These are phyloP conservation scores for Acrocephalus kingi DNA, from an alignment of 2,113 vertebrate genomes.

Conservation along the genomic window DNA sequence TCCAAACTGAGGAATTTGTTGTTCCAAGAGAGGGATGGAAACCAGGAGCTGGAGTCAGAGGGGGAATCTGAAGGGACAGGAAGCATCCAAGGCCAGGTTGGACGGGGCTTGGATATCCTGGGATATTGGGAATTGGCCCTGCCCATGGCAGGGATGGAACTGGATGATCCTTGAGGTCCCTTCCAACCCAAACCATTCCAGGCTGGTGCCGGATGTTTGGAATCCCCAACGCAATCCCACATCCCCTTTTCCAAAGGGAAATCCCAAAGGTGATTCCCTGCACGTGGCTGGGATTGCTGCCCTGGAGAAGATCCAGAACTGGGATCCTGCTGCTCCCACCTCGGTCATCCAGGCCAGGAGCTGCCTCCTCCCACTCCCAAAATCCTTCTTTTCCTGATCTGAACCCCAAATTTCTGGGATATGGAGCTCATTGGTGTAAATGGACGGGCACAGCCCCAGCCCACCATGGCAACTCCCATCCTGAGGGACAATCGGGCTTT, in stretches of 20 bases:
- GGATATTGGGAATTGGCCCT: background rate
- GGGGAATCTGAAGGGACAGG: background rate
- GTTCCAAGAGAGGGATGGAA: background rate
- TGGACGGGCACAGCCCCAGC: background rate
- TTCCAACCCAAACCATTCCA: background rate
- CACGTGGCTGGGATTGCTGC: background rate
- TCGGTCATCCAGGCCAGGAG: background rate
- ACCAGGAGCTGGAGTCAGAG: background rate
- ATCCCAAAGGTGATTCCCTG: background rate
- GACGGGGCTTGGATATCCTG: background rate
- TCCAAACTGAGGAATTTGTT: background rate
- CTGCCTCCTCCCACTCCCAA: background rate
- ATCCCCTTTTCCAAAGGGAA: fast-evolving
- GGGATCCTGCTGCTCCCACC: background rate
- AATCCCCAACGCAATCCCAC: fast-evolving
- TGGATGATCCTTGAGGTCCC: background rate
- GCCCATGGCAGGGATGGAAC: background rate
- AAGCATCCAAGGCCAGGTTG: fast-evolving
- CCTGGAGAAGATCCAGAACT: fast-evolving
- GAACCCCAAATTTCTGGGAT: background rate
- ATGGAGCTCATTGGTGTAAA: fast-evolving
- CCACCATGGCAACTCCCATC: background rate
- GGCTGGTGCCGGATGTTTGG: background rate
- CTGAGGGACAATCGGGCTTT: background rate
- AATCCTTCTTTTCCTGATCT: background rate